phyloP scores from a whole-genome alignment of 2,113 vertebrate species.

The Trematomus loennbergii region DNA sequence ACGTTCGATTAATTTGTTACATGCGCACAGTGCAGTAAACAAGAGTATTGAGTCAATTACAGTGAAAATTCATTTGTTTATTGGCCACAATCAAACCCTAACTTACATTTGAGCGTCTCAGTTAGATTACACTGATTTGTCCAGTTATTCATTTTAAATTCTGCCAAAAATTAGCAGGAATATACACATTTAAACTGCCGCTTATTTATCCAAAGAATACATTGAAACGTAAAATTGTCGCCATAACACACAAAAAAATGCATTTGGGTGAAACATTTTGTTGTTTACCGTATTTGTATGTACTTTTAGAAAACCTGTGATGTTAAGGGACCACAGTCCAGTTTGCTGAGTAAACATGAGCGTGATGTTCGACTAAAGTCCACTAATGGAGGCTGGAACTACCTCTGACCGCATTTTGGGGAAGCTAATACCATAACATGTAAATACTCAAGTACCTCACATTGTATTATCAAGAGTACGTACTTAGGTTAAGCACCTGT shows the following conservation, averaged over 20 bases:
- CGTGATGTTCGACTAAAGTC: not conserved
- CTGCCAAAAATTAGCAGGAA: not conserved
- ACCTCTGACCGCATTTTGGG: not conserved
- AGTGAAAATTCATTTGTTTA: not conserved
- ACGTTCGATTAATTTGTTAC: not conserved
- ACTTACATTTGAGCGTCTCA: not conserved
- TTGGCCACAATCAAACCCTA: not conserved
- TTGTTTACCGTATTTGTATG: not conserved
- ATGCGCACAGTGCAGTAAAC: not conserved
- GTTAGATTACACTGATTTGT: not conserved
- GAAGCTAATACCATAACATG: no score
- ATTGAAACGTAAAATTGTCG: not conserved
- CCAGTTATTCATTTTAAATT: not conserved
- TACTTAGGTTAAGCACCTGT: no score
- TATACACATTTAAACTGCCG: not conserved
- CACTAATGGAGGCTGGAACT: not conserved
- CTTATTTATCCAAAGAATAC: no score
- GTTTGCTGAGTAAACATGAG: slow-evolving; percentile 12
- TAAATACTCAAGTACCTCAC: no score
- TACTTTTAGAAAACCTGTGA: not conserved
- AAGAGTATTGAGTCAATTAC: not conserved
- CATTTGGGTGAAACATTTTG: not conserved
- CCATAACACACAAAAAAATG: not conserved
- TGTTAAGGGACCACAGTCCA: slow-evolving; percentile 26
- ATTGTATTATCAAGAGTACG: no score